Conservation (phyloP, 2,888 invertebrate genomes). For the Melanotus villosus region DNA sequence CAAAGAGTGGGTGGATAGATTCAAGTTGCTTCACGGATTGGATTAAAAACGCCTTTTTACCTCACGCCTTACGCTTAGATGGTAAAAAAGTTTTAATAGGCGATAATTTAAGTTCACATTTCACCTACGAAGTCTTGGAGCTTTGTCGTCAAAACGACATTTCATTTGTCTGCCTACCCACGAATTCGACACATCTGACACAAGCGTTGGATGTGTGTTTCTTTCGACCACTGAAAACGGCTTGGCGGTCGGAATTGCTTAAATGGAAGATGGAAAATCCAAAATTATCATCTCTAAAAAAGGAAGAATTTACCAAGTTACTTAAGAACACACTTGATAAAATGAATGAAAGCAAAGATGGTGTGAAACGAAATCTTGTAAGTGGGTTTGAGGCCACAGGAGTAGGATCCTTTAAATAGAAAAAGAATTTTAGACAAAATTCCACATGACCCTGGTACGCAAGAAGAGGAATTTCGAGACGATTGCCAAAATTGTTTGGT, state of each 20-base stretch:
- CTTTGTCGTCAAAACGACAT: conserved; percentile 55
- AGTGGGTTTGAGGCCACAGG: too few species aligned
- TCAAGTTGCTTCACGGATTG: neutral
- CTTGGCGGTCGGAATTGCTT: conserved; percentile 48
- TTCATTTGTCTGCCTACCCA: conserved; percentile 57
- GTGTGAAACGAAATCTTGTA: too few species aligned
- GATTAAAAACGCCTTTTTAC: neutral
- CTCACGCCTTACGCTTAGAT: neutral
- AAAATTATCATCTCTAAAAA: conserved; percentile 26
- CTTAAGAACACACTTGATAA: neutral
- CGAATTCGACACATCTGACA: conserved; percentile 56
- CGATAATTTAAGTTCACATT: conserved; percentile 40
- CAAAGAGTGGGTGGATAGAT: conserved; percentile 2
- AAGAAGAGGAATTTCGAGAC: conserved; percentile 35
- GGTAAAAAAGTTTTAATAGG: neutral
- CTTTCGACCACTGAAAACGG: conserved; percentile 54
- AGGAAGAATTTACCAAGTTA: conserved; percentile 19
- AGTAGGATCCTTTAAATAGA: too few species aligned
- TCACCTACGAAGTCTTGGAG: conserved; percentile 26
- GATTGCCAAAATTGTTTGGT: conserved; percentile 36
- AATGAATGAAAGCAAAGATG: too few species aligned
- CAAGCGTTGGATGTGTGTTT: conserved; percentile 54
- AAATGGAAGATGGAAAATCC: conserved; percentile 13
- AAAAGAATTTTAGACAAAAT: too few species aligned
- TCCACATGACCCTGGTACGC: conserved; percentile 30